phyloP scores from a whole-genome alignment of 30 jellyfish, hydroid and myxozoan species.

The Mastigias papua region DNA sequence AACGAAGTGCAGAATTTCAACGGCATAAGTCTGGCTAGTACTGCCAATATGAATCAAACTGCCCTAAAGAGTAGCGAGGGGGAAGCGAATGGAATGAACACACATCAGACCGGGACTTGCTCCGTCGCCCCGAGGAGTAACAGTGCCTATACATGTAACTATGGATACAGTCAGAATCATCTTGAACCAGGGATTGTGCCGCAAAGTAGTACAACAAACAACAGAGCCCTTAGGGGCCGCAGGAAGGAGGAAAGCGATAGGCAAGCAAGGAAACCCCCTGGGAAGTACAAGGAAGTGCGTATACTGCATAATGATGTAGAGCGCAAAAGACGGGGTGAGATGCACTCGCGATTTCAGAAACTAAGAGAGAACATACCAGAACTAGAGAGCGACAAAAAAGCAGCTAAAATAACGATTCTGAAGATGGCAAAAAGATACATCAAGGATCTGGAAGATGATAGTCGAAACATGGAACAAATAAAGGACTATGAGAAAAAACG shows the following conservation, averaged over 20 bases:
- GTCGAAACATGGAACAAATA: conserved; percentile 60
- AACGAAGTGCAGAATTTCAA: neutral
- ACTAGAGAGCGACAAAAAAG: conserved; percentile 71
- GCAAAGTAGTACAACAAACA: neutral
- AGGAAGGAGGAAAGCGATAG: conserved; percentile 30
- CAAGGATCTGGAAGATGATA: conserved; percentile 71
- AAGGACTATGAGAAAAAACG: conserved; percentile 70
- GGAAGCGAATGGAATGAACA: neutral
- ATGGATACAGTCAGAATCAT: neutral
- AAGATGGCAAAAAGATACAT: conserved; percentile 73
- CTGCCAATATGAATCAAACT: neutral
- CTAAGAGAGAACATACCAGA: conserved; percentile 80
- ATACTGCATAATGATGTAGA: conserved; percentile 77
- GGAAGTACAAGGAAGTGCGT: conserved; percentile 64
- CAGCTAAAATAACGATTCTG: conserved; percentile 76
- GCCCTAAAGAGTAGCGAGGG: neutral
- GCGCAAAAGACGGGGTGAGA: conserved; percentile 77
- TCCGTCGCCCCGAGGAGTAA: conserved; percentile 30
- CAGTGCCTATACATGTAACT: conserved; percentile 18
- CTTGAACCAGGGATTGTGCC: conserved; percentile 13
- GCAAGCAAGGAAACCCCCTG: conserved; percentile 34
- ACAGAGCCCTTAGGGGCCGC: conserved; percentile 27
- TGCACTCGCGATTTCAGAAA: conserved; percentile 79
- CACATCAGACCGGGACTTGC: conserved; percentile 40
- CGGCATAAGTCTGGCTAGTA: neutral